Base-by-base conservation (phyloP, 2,888 invertebrate species). In the Campopleginae sp. region DNA sequence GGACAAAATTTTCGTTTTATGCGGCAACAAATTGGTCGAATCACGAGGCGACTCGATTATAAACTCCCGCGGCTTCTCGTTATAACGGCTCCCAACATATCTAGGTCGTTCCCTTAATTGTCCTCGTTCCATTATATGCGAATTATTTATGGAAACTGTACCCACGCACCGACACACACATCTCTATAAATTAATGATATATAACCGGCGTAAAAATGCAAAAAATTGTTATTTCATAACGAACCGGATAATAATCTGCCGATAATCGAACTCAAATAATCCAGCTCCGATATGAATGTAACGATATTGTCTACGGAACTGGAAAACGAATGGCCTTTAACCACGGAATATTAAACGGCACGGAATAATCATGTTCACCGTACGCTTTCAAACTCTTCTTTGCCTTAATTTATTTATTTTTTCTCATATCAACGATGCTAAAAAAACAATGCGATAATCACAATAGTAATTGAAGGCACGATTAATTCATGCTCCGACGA, bases 1-100 rank as follows among this genome's bases (percentile, higher is more conserved):
- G 12, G 71, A 78, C 51, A 31, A 76, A 71, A 82, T 80, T 65
- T 70, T 85, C 76, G 82, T 80, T 82, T 85, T 71, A 76, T 72
- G 71, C 58, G 54, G 66, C 72, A 71, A 71, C 79, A 80, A 80
- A 85, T 85, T 85, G 71, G 65, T 54, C 71, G 79, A 76, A 79
- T 76, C 27, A 38, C 76, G 76, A 12, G 44, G 58, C 42, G 65
- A 80, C 65, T 72, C 80, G 76, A 85, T 85, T 82, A 82, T 82
- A 82, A 76, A 80, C 54, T 42, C 68, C 46, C 23, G 27, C 23
- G 27, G 33, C 63, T 38, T 23, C 51, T 81, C 65, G 65, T 80
- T 80, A 72, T 61, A 78, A 78, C n/a, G 46, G 19, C 14, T 31
- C 58, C 44, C 42, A 33, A n/a, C 51, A 51, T 72, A 71, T 80